Evolutionary conservation across 2,113 vertebrate species (phyloP).

Genomic region (Vireo altiloquus): DNA sequence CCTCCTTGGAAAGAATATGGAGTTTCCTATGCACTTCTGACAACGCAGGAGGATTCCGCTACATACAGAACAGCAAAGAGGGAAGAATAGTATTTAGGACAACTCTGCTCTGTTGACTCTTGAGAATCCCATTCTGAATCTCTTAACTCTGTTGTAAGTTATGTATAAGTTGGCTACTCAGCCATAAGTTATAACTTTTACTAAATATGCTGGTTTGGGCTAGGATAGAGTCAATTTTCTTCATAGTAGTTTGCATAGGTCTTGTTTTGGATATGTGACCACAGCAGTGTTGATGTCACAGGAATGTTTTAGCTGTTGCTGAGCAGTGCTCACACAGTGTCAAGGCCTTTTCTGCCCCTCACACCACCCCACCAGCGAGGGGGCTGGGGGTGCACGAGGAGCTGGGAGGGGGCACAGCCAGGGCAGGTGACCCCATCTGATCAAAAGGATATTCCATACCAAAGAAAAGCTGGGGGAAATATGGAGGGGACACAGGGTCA

Average conservation of each 20-base stretch:
- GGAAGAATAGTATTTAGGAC: neutral
- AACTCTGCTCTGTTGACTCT: neutral
- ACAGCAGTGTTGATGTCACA: neutral
- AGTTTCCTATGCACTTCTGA: neutral
- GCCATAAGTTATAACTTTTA: neutral
- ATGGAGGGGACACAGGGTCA: neutral
- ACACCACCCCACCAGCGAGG: accelerated
- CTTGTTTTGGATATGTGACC: neutral
- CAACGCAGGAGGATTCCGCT: neutral
- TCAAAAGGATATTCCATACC: neutral
- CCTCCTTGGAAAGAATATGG: neutral
- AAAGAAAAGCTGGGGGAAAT: neutral
- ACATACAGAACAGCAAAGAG: neutral
- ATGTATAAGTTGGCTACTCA: neutral
- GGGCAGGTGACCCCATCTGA: neutral
- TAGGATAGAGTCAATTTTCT: neutral
- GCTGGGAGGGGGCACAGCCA: accelerated
- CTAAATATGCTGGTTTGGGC: neutral
- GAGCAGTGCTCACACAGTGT: neutral
- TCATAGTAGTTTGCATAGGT: neutral
- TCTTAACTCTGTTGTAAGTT: neutral
- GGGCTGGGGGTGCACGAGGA: neutral
- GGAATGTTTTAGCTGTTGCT: neutral
- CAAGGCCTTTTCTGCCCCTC: neutral
- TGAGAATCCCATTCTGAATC: neutral